Evolutionary conservation across 2,797 vertebrate species (phyloP).

Genomic region (Knipowitschia caucasica): DNA sequence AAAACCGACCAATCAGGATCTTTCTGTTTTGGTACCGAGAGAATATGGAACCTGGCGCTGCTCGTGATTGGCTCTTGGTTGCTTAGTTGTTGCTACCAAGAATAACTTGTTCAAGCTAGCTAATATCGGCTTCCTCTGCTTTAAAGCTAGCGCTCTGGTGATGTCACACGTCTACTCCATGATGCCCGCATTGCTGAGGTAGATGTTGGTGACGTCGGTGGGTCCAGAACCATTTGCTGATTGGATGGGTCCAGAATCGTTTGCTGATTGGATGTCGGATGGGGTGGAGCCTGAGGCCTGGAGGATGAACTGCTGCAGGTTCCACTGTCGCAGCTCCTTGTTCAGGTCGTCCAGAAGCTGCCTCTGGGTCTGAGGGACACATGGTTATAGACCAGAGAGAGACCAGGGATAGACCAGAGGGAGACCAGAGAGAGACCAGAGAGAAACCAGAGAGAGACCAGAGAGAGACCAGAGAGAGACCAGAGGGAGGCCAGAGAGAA

Average conservation of each 20-base stretch:
- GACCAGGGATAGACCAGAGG: background rate
- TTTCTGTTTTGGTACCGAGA: too few relatives aligned
- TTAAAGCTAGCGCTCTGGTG: too few relatives aligned
- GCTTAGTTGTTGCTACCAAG: too few relatives aligned
- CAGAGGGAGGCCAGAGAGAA: background rate
- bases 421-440: background rate
- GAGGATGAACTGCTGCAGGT: conserved; percentile 91
- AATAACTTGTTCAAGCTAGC: too few relatives aligned
- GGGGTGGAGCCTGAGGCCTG: conserved; percentile 72
- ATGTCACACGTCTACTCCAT: conserved; percentile 38
- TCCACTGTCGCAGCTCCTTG: conserved; percentile 89
- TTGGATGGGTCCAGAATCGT: conserved; percentile 36
- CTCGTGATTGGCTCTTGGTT: too few relatives aligned
- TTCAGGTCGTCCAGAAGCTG: conserved; percentile 83
- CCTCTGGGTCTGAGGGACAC: conserved; percentile 12
- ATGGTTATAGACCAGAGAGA: too few relatives aligned
- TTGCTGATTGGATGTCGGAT: background rate
- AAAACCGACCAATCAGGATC: too few relatives aligned
- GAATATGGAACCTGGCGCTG: too few relatives aligned
- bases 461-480: background rate
- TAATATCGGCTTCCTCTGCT: too few relatives aligned
- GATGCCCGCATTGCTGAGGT: conserved; percentile 39
- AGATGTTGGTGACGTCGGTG: conserved; percentile 34
- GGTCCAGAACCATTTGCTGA: conserved; percentile 42
- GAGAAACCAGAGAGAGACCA: background rate